phyloP scores from a whole-genome alignment of 2,888 invertebrate species.

The Phalera bucephala region DNA sequence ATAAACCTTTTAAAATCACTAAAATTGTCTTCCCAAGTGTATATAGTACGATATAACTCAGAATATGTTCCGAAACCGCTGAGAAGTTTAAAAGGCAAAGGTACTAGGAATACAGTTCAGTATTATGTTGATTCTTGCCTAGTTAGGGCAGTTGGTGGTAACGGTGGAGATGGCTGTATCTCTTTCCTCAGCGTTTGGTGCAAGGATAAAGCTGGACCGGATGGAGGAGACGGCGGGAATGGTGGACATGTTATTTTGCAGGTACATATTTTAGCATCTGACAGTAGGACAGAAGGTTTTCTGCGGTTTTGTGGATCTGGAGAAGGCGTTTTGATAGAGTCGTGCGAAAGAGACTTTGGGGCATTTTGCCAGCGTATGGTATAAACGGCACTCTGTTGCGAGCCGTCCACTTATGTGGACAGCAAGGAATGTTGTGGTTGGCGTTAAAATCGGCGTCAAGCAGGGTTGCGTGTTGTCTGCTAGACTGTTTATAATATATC shows the following conservation, averaged over 20 bases:
- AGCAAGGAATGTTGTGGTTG: too few relatives aligned
- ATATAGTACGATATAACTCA: constrained; percentile 38
- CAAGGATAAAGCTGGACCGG: constrained; percentile 96
- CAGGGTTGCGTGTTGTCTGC: too few relatives aligned
- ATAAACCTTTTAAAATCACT: constrained; percentile 34
- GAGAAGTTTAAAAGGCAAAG: constrained; percentile 68
- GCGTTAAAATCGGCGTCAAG: too few relatives aligned
- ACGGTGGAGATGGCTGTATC: constrained; percentile 96
- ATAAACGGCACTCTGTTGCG: too few relatives aligned
- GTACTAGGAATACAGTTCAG: constrained; percentile 64
- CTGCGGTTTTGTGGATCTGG: too few relatives aligned
- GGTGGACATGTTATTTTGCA: constrained; percentile 96
- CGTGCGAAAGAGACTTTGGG: too few relatives aligned
- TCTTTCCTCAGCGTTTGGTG: constrained; percentile 92
- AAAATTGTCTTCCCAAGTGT: constrained; percentile 19
- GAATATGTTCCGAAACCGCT: constrained; percentile 60
- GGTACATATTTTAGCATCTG: too few relatives aligned
- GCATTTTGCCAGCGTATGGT: too few relatives aligned
- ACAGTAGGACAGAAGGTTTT: too few relatives aligned
- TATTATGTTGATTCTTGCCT: constrained; percentile 88
- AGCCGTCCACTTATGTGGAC: too few relatives aligned
- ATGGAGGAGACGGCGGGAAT: constrained; percentile 98
- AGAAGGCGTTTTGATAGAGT: too few relatives aligned
- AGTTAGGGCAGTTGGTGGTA: constrained; percentile 89
- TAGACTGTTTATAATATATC: too few relatives aligned